Conservation (phyloP, 1,140 invertebrate species). For the Neocloeon triangulifer region DNA sequence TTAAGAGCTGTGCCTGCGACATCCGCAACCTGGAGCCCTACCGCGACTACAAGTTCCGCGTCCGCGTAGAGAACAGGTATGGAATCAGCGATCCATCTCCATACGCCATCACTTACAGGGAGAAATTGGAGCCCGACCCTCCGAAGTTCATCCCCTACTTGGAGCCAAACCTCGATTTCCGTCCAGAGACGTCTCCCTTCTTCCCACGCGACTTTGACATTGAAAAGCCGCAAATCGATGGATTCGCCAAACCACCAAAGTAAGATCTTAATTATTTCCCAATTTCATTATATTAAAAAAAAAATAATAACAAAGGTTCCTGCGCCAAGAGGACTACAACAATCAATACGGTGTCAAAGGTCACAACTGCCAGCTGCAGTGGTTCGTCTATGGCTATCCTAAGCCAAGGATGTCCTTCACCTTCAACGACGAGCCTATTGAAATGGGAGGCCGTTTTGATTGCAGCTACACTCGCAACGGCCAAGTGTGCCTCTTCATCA, state of each 20-base stretch:
- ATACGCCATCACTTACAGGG: slow-evolving; percentile 54
- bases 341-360: slow-evolving; percentile 71
- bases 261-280: no score
- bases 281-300: no score
- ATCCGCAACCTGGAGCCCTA: slow-evolving; percentile 63
- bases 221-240: slow-evolving; percentile 59
- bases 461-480: slow-evolving; percentile 73
- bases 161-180: slow-evolving; percentile 56
- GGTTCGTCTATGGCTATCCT: slow-evolving; percentile 84
- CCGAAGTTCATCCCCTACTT: slow-evolving; percentile 57
- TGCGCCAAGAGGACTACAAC: slow-evolving; percentile 63
- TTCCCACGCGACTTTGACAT: slow-evolving; percentile 81
- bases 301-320: no score
- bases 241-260: slow-evolving; percentile 51
- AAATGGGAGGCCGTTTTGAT: slow-evolving; percentile 58
- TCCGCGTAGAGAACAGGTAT: slow-evolving; percentile 87
- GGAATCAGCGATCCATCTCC: slow-evolving; percentile 92
- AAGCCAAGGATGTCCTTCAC: slow-evolving; percentile 75
- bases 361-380: slow-evolving; percentile 66
- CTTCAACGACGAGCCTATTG: slow-evolving; percentile 61
- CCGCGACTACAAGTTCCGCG: slow-evolving; percentile 74
- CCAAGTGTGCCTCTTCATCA: slow-evolving; percentile 66
- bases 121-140: slow-evolving; percentile 55
- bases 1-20: slow-evolving; percentile 64
- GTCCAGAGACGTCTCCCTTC: slow-evolving; percentile 68